A percentile compares a stretch with the other conserved stretches of the same genome.
Evolutionary conservation across 92 coral and sea anemone genomes (phyloP).

Genomic region (Anthopleura xanthogrammica): DNA sequence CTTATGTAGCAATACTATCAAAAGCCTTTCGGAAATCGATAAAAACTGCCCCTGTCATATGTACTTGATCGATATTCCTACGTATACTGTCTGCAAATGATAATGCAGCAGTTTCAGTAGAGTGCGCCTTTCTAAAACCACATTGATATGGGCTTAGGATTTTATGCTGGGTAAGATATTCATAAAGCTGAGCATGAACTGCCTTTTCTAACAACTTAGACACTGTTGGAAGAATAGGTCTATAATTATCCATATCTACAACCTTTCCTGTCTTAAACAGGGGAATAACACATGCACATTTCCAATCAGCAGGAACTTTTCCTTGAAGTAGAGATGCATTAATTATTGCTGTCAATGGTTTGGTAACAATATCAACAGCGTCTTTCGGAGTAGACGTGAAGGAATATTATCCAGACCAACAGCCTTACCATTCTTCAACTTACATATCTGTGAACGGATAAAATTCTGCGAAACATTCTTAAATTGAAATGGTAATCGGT

Average conservation of each 20-base stretch:
- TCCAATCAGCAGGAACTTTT: too few species aligned
- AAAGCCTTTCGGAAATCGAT: slow-evolving; percentile 11
- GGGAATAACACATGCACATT: too few species aligned
- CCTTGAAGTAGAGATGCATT: too few species aligned
- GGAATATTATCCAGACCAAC: not conserved
- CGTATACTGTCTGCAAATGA: slow-evolving; percentile 6
- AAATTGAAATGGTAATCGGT: not conserved
- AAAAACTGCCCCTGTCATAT: slow-evolving; percentile 26
- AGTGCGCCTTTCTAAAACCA: slow-evolving; percentile 22
- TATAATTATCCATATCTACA: not conserved
- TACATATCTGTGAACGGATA: not conserved
- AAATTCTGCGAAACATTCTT: not conserved
- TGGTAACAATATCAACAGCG: too few species aligned
- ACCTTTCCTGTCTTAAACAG: not conserved
- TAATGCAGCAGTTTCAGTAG: not conserved
- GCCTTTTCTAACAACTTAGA: slow-evolving; percentile 22
- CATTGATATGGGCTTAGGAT: slow-evolving; percentile 28
- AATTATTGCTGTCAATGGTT: too few species aligned
- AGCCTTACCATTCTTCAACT: not conserved
- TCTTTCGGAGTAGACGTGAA: too few species aligned
- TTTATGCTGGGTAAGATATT: not conserved
- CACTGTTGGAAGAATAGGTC: slow-evolving; percentile 6
- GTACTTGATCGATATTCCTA: slow-evolving; percentile 20
- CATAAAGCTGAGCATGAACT: slow-evolving; percentile 14
- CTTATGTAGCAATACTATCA: slow-evolving; percentile 33